Evolutionary conservation across 2,888 invertebrate genomes (phyloP), one percentile per base, ranked within the genome.

Genomic region (Malachius bipustulatus): DNA sequence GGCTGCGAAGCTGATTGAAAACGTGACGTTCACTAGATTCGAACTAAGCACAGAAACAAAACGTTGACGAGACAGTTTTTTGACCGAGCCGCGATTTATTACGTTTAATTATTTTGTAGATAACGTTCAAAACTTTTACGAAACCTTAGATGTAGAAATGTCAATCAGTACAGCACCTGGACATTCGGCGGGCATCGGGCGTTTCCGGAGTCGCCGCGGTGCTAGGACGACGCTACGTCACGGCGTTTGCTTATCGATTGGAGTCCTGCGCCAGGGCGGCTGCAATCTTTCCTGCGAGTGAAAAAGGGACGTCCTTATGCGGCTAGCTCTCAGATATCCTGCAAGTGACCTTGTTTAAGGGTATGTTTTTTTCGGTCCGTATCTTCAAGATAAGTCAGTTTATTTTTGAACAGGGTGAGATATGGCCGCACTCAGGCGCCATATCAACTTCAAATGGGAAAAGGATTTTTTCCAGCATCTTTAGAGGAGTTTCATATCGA

Each of bases 161-260:
- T 63, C 61, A 60, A 61, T 60, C 60, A 57, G 59, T 52, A 52
- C 56, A 56, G 57, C 62, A 61, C 60, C 62, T 60, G 61, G 59
- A 54, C 50, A 48, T 50, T 58, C 63, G 63, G 54, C 39, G 37
- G 36, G 38, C 46, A 47, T 58, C 63, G 63, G 51, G 39, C 34
- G 45, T 45, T 50, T 52, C 54, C 60, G 60, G 50, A 44, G 50
- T 47, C 52, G 55, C 52, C 59, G 59, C 56, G 53, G 51, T 57
- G 51, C 38, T 49, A 49, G 43, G 49, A 50, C 55, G 58, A 48
- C 50, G 55, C 55, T 59, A 60, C 62, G 62, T 60, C 62, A 62
- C 50, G 56, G 55, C 60, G 61, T 59, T 61, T 58, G 55, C 55
- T 59, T 63, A 63, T 65, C 60, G 63, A 63, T 63, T 59, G 51